These are phyloP conservation scores for Isoperla grammatica DNA, from an alignment of 2,888 invertebrate species.

Conservation along the genomic window DNA sequence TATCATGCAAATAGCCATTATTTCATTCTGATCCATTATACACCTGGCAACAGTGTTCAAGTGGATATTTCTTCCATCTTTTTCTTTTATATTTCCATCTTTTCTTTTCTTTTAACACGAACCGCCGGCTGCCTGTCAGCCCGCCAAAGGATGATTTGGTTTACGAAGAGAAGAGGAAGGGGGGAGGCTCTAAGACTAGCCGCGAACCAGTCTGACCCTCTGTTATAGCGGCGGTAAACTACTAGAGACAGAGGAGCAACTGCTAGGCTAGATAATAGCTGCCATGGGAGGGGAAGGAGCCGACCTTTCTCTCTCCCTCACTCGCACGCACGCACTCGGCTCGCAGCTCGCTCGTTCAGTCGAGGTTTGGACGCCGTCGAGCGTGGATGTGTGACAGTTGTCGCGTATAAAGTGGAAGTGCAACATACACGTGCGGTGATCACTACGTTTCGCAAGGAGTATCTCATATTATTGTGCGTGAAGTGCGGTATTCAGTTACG, in stretches of 20 bases:
- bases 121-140: conserved; percentile 28
- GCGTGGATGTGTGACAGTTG: background rate
- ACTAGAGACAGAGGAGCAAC: conserved; percentile 5
- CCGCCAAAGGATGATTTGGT: conserved; percentile 25
- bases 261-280: conserved; percentile 24
- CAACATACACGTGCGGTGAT: background rate
- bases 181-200: conserved; percentile 18
- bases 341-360: conserved; percentile 6
- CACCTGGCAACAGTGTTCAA: conserved; percentile 29
- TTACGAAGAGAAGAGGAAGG: conserved; percentile 17
- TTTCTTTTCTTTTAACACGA: conserved; percentile 24
- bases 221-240: background rate
- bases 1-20: no score
- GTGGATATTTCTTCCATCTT: conserved; percentile 21
- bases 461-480: no score
- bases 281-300: background rate
- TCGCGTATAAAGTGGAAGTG: background rate
- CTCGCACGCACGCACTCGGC: background rate
- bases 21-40: background rate
- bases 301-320: background rate
- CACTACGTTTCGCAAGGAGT: no score
- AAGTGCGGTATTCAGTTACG: no score
- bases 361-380: background rate
- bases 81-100: conserved; percentile 21
- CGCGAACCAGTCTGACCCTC: conserved; percentile 13